Conservation (phyloP, 2,888 invertebrate genomes). For the Rambutsinella grinnellia region DNA sequence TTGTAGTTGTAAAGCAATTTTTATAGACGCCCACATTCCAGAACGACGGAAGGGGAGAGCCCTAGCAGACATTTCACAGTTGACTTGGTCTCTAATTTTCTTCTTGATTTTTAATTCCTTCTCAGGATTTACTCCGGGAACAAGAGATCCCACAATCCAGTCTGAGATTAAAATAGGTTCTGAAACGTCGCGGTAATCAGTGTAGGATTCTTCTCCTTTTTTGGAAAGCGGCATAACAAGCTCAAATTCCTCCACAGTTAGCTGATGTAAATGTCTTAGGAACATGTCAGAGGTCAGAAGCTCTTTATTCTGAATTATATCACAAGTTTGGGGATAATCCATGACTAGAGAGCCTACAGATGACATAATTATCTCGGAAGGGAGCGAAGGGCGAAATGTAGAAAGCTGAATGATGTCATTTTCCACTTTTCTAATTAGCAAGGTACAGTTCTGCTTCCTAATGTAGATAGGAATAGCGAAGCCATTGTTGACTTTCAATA, state of each 20-base stretch:
- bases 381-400: slow-evolving; percentile 4
- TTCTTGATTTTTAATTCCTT: not conserved
- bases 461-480: slow-evolving; percentile 11
- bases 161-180: slow-evolving; percentile 13
- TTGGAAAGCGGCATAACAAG: not conserved
- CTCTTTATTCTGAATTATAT: not conserved
- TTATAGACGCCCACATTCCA: not conserved
- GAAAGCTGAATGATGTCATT: not conserved
- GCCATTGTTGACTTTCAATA: too few species aligned
- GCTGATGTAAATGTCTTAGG: slow-evolving; percentile 6
- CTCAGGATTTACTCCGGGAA: too few species aligned
- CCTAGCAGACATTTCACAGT: not conserved
- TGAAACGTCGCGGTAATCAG: slow-evolving; percentile 3
- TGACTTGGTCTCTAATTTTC: not conserved
- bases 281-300: slow-evolving; percentile 3
- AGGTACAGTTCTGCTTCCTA: slow-evolving; percentile 10
- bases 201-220: not conserved
- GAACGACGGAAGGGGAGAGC: not conserved
- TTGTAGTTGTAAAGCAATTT: not conserved
- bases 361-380: slow-evolving; percentile 5
- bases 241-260: slow-evolving; percentile 4
- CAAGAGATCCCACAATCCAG: slow-evolving; percentile 1
- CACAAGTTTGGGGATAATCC: not conserved
- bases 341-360: not conserved
- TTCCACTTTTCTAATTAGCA: slow-evolving; percentile 2